These are phyloP conservation scores for Dendrocincla fuliginosa DNA, from an alignment of 2,797 vertebrate species.

Conservation along the genomic window DNA sequence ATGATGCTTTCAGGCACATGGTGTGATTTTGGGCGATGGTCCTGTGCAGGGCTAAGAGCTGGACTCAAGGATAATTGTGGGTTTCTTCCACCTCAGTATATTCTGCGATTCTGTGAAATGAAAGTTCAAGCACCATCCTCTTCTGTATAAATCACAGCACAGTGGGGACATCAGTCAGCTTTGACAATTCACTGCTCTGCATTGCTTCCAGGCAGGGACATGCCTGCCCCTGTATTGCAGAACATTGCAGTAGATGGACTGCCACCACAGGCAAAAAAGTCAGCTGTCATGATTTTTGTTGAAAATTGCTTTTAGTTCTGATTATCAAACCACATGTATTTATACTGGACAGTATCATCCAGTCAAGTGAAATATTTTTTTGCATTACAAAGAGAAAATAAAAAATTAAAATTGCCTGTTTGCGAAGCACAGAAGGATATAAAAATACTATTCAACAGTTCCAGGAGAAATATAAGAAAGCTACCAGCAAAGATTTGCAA, in stretches of 20 bases:
- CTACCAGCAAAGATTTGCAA: not conserved
- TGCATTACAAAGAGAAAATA: not conserved
- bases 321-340: not conserved
- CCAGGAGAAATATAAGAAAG: not conserved
- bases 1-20: not conserved
- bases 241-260: not conserved
- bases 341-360: not conserved
- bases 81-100: not conserved
- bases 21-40: not conserved
- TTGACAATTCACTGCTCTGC: not conserved
- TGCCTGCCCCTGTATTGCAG: fast-evolving
- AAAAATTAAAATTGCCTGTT: not conserved
- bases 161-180: not conserved
- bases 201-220: not conserved
- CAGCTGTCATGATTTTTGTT: not conserved
- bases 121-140: not conserved
- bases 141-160: fast-evolving
- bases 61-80: not conserved
- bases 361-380: not conserved
- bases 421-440: not conserved
- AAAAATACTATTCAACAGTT: not conserved
- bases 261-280: not conserved
- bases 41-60: not conserved
- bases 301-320: not conserved
- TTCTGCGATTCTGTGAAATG: not conserved